These are phyloP conservation scores for Lepisosteus oculatus DNA, from an alignment of 2,113 vertebrate species.

Conservation along the genomic window DNA sequence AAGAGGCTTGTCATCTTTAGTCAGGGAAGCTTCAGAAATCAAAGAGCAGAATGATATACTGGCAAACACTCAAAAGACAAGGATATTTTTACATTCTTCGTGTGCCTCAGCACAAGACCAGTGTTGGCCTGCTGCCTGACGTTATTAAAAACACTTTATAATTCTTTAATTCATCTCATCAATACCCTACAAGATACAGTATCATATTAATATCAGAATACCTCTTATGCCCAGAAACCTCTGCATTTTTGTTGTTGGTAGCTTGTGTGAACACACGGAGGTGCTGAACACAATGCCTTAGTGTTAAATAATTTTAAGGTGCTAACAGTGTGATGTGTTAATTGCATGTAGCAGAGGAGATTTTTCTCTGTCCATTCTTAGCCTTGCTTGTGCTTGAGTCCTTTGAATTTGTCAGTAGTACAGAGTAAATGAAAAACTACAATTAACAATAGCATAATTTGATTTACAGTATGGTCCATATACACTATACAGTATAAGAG, in stretches of 20 bases:
- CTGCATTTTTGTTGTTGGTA: slow-evolving; percentile 6
- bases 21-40: slow-evolving; percentile 11
- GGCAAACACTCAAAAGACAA: slow-evolving; percentile 27
- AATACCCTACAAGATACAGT: slow-evolving; percentile 3
- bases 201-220: slow-evolving; percentile 5
- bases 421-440: too few species aligned
- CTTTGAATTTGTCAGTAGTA: too few species aligned
- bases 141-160: slow-evolving; percentile 20
- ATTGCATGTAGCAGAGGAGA: slow-evolving; percentile 10
- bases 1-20: slow-evolving; percentile 3
- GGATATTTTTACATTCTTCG: slow-evolving; percentile 19
- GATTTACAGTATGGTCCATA: too few species aligned
- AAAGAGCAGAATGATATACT: slow-evolving; percentile 28
- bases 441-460: too few species aligned
- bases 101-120: neutral
- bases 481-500: too few species aligned
- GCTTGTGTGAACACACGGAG: neutral
- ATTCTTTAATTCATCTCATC: slow-evolving; percentile 18
- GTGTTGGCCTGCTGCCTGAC: slow-evolving; percentile 14
- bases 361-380: neutral
- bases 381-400: too few species aligned
- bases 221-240: neutral
- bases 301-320: slow-evolving; percentile 13
- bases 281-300: slow-evolving; percentile 18
- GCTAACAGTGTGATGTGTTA: slow-evolving; percentile 20